A percentile compares a stretch with the other conserved stretches of the same genome.
phyloP scores from a whole-genome alignment of 2,113 vertebrate genomes.

The Phrynosoma platyrhinos region DNA sequence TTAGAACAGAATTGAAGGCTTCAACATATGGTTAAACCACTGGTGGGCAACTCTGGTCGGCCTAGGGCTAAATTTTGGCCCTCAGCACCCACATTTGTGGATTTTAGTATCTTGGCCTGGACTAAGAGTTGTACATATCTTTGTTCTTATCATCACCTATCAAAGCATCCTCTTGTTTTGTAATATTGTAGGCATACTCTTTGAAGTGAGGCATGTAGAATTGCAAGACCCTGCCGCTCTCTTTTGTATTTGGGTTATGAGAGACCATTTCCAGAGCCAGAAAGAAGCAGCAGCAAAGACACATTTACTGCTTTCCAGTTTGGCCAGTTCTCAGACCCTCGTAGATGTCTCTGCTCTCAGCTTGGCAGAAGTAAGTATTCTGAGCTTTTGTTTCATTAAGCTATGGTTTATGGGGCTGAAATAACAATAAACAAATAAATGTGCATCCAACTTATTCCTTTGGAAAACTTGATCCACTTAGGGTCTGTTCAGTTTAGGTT shows the following conservation, averaged over 20 bases:
- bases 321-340: slow-evolving; percentile 63
- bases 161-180: background rate
- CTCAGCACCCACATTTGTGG: background rate
- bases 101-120: background rate
- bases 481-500: no score
- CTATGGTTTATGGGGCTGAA: background rate
- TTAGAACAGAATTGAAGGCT: background rate
- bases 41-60: background rate
- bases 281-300: slow-evolving; percentile 70
- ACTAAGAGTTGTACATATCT: background rate
- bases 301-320: slow-evolving; percentile 70
- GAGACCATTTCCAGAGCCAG: slow-evolving; percentile 76
- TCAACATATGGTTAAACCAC: background rate
- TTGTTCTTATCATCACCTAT: background rate
- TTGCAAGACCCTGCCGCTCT: slow-evolving; percentile 75
- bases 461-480: no score
- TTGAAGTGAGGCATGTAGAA: slow-evolving; percentile 80
- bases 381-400: background rate
- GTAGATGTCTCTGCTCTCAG: slow-evolving; percentile 50
- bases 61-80: background rate
- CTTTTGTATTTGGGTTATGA: slow-evolving; percentile 90
- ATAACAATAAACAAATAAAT: background rate
- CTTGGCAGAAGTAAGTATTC: slow-evolving; percentile 70
- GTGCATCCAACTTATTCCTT: background rate
- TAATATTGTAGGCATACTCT: slow-evolving; percentile 81